A percentile compares a stretch with the other conserved stretches of the same genome.
Conservation (phyloP, 1,140 invertebrate species). For the Orius insidiosus region DNA sequence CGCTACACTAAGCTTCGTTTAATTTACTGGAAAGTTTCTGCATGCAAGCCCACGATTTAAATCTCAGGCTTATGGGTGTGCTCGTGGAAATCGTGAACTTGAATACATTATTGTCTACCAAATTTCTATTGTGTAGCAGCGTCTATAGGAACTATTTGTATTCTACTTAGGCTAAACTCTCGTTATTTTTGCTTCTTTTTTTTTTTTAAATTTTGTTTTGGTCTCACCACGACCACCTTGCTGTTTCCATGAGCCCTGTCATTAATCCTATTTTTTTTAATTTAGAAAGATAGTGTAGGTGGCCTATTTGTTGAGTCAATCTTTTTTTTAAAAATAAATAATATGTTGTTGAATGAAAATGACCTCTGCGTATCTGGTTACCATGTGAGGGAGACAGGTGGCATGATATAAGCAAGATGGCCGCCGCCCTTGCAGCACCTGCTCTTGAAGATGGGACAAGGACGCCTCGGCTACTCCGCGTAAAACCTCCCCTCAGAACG, state of each 20-base stretch:
- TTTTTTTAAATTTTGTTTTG: too few relatives aligned
- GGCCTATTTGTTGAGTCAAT: neutral
- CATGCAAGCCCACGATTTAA: conserved; percentile 19
- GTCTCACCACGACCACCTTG: conserved; percentile 17
- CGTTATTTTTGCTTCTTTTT: too few relatives aligned
- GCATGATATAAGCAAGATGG: conserved; percentile 80
- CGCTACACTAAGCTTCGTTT: too few relatives aligned
- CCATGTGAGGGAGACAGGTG: conserved; percentile 37
- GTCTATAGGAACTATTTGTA: too few relatives aligned
- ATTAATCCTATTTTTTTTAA: conserved; percentile 4
- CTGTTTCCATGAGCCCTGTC: conserved; percentile 14
- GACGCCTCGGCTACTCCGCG: conserved; percentile 37
- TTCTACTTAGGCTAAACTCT: too few relatives aligned
- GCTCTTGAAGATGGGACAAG: conserved; percentile 55
- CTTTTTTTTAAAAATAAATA: too few relatives aligned
- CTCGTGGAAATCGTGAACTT: conserved; percentile 19
- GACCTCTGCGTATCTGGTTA: conserved; percentile 28
- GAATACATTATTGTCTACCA: conserved; percentile 1
- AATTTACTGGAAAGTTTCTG: conserved; percentile 21
- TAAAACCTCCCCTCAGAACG: conserved; percentile 23
- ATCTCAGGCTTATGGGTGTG: conserved; percentile 16
- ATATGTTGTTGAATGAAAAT: conserved; percentile 32
- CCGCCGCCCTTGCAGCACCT: conserved; percentile 73
- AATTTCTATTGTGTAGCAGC: too few relatives aligned
- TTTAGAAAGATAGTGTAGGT: conserved; percentile 5